phyloP scores from a whole-genome alignment of 2,888 invertebrate genomes.

The Epinotia bilunana region DNA sequence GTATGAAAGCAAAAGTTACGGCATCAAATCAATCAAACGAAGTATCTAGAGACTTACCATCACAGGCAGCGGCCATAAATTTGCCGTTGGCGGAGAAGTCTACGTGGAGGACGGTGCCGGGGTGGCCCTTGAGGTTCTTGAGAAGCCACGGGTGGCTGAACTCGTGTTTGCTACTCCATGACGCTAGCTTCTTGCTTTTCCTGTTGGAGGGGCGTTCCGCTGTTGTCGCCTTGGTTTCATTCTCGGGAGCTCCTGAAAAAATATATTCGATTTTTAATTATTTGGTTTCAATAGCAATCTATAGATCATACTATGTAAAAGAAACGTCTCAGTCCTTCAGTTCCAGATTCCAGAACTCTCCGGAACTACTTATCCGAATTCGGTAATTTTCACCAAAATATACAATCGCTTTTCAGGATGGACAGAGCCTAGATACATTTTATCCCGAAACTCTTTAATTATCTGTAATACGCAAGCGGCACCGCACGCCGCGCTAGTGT shows the following conservation, averaged over 20 bases:
- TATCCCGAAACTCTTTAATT: too few species aligned
- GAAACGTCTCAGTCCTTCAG: background rate
- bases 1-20: constrained; percentile 36
- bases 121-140: constrained; percentile 92
- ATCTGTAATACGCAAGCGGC: too few species aligned
- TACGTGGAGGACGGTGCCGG: constrained; percentile 89
- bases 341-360: too few species aligned
- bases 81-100: constrained; percentile 94
- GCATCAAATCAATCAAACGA: constrained; percentile 1
- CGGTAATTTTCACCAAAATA: too few species aligned
- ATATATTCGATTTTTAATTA: background rate
- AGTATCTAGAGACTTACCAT: constrained; percentile 86
- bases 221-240: constrained; percentile 63
- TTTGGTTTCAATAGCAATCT: background rate
- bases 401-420: too few species aligned
- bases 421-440: too few species aligned
- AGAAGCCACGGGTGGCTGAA: constrained; percentile 91
- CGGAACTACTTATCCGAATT: too few species aligned
- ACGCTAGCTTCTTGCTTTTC: constrained; percentile 82
- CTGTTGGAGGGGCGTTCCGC: constrained; percentile 66
- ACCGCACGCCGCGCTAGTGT: background rate
- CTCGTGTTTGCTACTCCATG: constrained; percentile 80
- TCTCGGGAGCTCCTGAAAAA: constrained; percentile 62
- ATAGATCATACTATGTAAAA: background rate
- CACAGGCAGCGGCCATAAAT: constrained; percentile 92